phyloP scores from a whole-genome alignment of 2,888 invertebrate genomes.

The Alentia gelatinosa region DNA sequence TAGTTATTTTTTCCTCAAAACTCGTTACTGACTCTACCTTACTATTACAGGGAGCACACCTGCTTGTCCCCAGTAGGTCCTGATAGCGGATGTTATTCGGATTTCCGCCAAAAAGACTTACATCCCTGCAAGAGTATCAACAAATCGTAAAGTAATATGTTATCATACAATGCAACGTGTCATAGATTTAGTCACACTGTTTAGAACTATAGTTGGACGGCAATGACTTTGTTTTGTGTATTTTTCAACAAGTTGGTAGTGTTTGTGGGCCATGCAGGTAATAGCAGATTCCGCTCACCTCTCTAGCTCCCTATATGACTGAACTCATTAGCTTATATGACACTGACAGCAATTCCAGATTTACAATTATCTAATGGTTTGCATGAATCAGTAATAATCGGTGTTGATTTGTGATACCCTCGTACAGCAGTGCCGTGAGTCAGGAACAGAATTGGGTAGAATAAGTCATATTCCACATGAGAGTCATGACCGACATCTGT shows the following conservation, averaged over 20 bases:
- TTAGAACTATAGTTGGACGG: neutral
- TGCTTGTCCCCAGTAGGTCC: too few species aligned
- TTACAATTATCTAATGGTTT: neutral
- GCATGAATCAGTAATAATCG: too few species aligned
- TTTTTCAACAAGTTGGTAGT: neutral
- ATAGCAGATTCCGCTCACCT: neutral
- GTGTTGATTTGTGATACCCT: too few species aligned
- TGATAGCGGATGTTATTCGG: neutral
- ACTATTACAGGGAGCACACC: too few species aligned
- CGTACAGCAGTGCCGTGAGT: too few species aligned
- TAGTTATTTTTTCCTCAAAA: too few species aligned
- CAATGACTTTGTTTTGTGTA: neutral
- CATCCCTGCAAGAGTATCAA: neutral
- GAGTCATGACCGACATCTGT: too few species aligned
- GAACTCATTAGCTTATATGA: neutral
- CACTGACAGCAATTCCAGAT: neutral
- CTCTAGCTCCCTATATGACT: neutral
- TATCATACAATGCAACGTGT: neutral
- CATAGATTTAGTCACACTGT: neutral
- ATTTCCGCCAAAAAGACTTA: neutral
- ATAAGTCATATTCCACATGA: too few species aligned
- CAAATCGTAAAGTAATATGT: too few species aligned
- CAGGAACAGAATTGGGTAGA: too few species aligned
- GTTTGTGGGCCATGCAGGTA: neutral
- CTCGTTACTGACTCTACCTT: too few species aligned